phyloP scores from a whole-genome alignment of 2,797 vertebrate genomes.

The Corythornis leucogaster region DNA sequence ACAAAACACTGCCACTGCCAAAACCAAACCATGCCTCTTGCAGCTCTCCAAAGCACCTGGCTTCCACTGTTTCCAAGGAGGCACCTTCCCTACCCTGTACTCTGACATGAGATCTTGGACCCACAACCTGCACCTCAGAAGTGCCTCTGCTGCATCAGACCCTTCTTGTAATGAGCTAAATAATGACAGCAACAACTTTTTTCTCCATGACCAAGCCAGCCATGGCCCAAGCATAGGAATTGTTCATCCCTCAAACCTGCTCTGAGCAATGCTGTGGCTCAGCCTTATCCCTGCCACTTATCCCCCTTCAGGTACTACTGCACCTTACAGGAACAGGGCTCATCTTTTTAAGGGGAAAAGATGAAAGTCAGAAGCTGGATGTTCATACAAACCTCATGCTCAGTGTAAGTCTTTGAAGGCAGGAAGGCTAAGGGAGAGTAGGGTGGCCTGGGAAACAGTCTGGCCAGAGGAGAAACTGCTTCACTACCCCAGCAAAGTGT shows the following conservation, averaged over 20 bases:
- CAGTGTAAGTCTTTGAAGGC: background rate
- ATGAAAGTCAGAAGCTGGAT: background rate
- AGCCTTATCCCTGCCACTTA: background rate
- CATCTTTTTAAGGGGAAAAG: background rate
- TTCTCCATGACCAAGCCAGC: background rate
- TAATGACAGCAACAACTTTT: background rate
- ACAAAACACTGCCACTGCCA: background rate
- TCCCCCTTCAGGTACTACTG: background rate
- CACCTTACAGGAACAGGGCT: background rate
- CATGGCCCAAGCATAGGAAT: fast-evolving
- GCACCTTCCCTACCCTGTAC: background rate
- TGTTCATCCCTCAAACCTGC: background rate
- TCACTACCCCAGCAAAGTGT: fast-evolving
- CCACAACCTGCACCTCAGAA: background rate
- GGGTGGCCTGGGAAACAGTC: background rate
- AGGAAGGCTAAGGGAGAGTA: background rate
- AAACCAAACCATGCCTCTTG: background rate
- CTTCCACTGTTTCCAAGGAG: background rate
- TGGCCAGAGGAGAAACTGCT: background rate
- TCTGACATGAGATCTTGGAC: background rate
- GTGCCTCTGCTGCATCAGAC: background rate
- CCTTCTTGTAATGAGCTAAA: fast-evolving
- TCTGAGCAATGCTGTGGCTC: background rate
- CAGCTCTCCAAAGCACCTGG: background rate
- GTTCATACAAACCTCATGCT: background rate